Percentiles rank a stretch among this genome's conserved stretches.
Conservation (phyloP, 2,888 invertebrate genomes). For the Drosophila picticornis region DNA sequence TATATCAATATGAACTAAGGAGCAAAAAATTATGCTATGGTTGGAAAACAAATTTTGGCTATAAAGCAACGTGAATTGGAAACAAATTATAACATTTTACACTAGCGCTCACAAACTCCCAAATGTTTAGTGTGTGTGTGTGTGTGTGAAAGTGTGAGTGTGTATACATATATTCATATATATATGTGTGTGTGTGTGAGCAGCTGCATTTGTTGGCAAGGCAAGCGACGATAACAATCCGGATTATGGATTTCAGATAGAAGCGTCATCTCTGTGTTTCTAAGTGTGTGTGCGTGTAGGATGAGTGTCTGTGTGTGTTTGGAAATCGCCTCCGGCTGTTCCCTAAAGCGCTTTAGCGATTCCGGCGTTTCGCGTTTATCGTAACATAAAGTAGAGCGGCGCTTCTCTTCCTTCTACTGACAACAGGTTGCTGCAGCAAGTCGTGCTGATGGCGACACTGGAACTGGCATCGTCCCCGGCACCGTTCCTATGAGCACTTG, state of each 20-base stretch:
- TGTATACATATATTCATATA: slow-evolving; percentile 23
- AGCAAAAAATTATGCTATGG: slow-evolving; percentile 72
- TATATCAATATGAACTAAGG: slow-evolving; percentile 62
- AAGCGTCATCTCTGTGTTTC: slow-evolving; percentile 33
- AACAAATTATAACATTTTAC: slow-evolving; percentile 63
- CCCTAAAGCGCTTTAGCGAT: slow-evolving; percentile 21
- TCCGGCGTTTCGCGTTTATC: slow-evolving; percentile 43
- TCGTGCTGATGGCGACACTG: slow-evolving; percentile 31
- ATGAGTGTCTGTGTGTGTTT: slow-evolving; percentile 31
- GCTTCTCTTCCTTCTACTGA: slow-evolving; percentile 20
- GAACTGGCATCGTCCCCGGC: slow-evolving; percentile 23
- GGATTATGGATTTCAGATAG: slow-evolving; percentile 44
- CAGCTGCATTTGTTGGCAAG: slow-evolving; percentile 75
- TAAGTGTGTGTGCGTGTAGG: slow-evolving; percentile 24
- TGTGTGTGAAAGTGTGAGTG: slow-evolving; percentile 31
- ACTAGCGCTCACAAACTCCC: slow-evolving; percentile 56
- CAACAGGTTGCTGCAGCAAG: slow-evolving; percentile 14
- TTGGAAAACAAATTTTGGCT: slow-evolving; percentile 79
- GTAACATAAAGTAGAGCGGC: slow-evolving; percentile 46
- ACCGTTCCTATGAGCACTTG: slow-evolving; percentile 86
- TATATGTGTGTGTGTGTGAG: slow-evolving; percentile 48
- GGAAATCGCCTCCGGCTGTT: slow-evolving; percentile 44
- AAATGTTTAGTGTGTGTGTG: slow-evolving; percentile 36
- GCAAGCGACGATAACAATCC: slow-evolving; percentile 70
- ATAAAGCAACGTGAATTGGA: slow-evolving; percentile 69